phyloP scores from a whole-genome alignment of 35 echinoderm and acorn worm species.

The Lytechinus variegatus region DNA sequence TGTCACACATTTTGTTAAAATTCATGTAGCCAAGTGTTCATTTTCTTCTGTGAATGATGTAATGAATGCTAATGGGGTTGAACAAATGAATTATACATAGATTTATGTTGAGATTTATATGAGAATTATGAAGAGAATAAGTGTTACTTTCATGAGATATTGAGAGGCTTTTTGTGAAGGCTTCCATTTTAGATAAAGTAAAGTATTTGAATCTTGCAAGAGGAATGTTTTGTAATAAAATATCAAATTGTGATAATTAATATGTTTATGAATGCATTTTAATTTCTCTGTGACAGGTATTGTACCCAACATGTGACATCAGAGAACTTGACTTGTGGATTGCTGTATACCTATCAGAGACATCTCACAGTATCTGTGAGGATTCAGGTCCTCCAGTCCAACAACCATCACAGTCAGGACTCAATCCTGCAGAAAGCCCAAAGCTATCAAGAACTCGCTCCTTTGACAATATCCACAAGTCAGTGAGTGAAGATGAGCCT shows the following conservation, averaged over 20 bases:
- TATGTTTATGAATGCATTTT: neutral
- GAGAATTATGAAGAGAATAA: neutral
- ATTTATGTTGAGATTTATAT: neutral
- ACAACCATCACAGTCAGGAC: conserved; percentile 14
- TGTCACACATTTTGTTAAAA: neutral
- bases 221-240: neutral
- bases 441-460: conserved; percentile 80
- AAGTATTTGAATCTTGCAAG: neutral
- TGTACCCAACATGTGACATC: conserved; percentile 80
- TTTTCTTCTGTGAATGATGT: neutral
- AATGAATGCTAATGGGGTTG: too few species aligned
- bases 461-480: conserved; percentile 85
- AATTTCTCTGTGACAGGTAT: conserved; percentile 57
- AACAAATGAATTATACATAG: neutral
- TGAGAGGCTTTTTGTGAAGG: neutral
- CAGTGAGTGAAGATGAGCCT: conserved; percentile 61
- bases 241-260: neutral
- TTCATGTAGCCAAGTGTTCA: neutral
- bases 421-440: conserved; percentile 53
- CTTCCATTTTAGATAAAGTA: neutral
- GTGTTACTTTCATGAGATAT: neutral
- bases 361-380: conserved; percentile 61
- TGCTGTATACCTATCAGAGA: conserved; percentile 80
- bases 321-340: conserved; percentile 79
- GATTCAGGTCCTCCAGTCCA: conserved; percentile 41